A percentile compares a stretch with the other conserved stretches of the same genome.
Evolutionary conservation across 2,113 vertebrate species (phyloP).

Genomic region (Piliocolobus tephrosceles): DNA sequence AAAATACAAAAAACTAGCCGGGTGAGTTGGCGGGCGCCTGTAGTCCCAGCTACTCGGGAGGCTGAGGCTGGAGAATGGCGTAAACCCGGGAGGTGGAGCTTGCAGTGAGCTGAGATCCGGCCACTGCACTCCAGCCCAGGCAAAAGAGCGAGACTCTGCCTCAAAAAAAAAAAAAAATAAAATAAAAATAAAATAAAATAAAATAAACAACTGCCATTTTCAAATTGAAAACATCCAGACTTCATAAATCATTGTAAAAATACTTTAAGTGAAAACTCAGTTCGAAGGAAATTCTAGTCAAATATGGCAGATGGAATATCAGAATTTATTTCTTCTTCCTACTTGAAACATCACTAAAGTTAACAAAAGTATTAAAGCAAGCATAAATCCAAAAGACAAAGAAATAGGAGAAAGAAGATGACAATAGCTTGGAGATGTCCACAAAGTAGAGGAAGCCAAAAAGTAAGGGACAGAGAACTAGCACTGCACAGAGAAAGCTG

Average conservation of each 20-base stretch:
- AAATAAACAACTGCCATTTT: not conserved
- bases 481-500: not conserved
- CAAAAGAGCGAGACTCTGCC: too few species aligned
- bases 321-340: not conserved
- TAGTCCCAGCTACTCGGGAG: too few species aligned
- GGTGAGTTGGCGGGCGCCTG: too few species aligned
- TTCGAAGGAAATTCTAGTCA: not conserved
- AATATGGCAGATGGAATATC: not conserved
- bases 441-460: not conserved
- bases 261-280: not conserved
- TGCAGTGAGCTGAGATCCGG: too few species aligned
- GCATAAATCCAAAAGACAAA: not conserved
- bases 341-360: not conserved
- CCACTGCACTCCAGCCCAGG: too few species aligned
- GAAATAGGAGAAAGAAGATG: not conserved
- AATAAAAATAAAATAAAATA: conserved; percentile 9
- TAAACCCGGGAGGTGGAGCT: too few species aligned
- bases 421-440: not conserved
- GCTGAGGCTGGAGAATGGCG: too few species aligned
- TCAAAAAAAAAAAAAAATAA: too few species aligned
- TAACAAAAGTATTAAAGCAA: not conserved
- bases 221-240: not conserved
- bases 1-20: too few species aligned
- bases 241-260: not conserved
- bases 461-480: not conserved